phyloP scores from a whole-genome alignment of 64 coral and sea anemone genomes.

The Acropora tenuis region DNA sequence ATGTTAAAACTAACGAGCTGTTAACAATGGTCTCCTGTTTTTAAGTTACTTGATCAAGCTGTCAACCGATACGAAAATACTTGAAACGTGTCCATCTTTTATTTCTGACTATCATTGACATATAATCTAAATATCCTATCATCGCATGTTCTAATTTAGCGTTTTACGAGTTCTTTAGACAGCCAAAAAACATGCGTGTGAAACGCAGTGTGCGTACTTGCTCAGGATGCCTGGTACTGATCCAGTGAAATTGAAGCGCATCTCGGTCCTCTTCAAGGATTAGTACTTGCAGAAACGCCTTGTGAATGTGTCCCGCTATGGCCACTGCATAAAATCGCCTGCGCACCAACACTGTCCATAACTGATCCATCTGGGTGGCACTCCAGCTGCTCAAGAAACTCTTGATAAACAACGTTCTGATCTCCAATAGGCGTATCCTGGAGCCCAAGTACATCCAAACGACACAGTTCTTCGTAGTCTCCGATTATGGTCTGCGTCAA shows the following conservation, averaged over 20 bases:
- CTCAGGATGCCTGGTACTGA: background rate
- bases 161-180: background rate
- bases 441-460: slow-evolving; percentile 43
- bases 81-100: too few species aligned
- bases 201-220: background rate
- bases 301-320: slow-evolving; percentile 25
- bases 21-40: too few species aligned
- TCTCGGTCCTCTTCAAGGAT: slow-evolving; percentile 7
- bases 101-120: too few species aligned
- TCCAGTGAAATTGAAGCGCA: slow-evolving; percentile 19
- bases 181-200: background rate
- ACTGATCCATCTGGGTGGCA: slow-evolving; percentile 41
- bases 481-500: slow-evolving; percentile 1
- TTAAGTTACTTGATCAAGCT: too few species aligned
- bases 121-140: too few species aligned
- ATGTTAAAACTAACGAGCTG: too few species aligned
- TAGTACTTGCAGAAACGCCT: background rate
- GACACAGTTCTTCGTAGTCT: slow-evolving; percentile 37
- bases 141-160: background rate
- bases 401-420: slow-evolving; percentile 5
- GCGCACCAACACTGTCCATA: slow-evolving; percentile 35
- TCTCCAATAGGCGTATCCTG: slow-evolving; percentile 22
- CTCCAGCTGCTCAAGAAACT: slow-evolving; percentile 14
- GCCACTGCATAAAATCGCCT: slow-evolving; percentile 35
- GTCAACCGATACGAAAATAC: too few species aligned